Conservation (phyloP, 92 coral and sea anemone genomes). For the Actinernus sp. region DNA sequence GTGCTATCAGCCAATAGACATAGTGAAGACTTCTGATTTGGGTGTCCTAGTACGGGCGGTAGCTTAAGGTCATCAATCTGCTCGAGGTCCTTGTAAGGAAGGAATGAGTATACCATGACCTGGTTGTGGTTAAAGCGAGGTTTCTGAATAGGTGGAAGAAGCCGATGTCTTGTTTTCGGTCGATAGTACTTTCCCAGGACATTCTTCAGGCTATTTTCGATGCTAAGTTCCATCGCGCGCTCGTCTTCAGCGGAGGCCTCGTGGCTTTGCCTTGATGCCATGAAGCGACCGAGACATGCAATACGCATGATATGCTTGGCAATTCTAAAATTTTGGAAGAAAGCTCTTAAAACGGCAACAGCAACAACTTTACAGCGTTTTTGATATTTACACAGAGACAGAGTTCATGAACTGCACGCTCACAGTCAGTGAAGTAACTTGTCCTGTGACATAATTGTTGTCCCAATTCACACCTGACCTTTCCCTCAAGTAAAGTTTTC, state of each 20-base stretch:
- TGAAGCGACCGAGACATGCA: constrained; percentile 48
- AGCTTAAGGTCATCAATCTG: constrained; percentile 81
- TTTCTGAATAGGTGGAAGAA: constrained; percentile 83
- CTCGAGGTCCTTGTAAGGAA: constrained; percentile 89
- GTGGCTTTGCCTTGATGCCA: background rate
- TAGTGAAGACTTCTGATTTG: constrained; percentile 34
- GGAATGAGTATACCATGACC: constrained; percentile 89
- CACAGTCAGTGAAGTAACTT: too few species aligned
- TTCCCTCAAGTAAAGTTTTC: too few species aligned
- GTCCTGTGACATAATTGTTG: too few species aligned
- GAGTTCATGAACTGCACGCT: too few species aligned
- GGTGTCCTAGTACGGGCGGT: constrained; percentile 69
- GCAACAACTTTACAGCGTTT: too few species aligned
- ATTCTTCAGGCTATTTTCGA: constrained; percentile 63
- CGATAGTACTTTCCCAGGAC: constrained; percentile 88
- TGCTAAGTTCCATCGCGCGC: constrained; percentile 20
- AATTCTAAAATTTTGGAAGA: constrained; percentile 36
- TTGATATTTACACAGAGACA: too few species aligned
- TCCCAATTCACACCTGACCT: too few species aligned
- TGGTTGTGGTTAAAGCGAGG: constrained; percentile 91
- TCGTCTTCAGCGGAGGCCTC: constrained; percentile 31
- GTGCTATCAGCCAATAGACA: background rate
- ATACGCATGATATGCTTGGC: constrained; percentile 83
- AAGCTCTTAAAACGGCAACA: too few species aligned
- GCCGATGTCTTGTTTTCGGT: constrained; percentile 88